These are phyloP conservation scores for Ichneumon xanthorius DNA, from an alignment of 2,888 invertebrate genomes.

Conservation along the genomic window DNA sequence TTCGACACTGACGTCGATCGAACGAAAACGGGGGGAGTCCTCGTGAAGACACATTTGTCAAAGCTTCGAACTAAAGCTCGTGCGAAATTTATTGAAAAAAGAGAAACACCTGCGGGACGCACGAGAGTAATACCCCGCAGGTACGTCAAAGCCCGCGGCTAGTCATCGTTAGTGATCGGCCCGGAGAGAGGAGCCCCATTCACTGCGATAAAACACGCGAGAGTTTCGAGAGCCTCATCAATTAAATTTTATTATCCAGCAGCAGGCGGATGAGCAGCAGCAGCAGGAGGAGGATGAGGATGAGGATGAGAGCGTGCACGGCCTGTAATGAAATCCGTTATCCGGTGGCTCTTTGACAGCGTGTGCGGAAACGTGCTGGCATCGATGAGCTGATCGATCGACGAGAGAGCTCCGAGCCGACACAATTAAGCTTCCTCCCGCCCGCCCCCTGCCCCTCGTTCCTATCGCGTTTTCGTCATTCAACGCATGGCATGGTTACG, in stretches of 20 bases:
- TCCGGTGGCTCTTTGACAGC: slow-evolving; percentile 54
- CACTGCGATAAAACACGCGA: slow-evolving; percentile 48
- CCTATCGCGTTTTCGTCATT: slow-evolving; percentile 35
- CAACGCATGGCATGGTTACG: slow-evolving; percentile 31
- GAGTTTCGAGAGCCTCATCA: slow-evolving; percentile 51
- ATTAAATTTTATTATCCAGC: slow-evolving; percentile 60
- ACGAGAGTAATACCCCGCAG: slow-evolving; percentile 8
- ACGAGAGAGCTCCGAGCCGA: slow-evolving; percentile 37
- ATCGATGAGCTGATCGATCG: slow-evolving; percentile 60
- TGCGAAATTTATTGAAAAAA: slow-evolving; percentile 3
- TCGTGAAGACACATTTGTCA: slow-evolving; percentile 13
- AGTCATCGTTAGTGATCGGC: slow-evolving; percentile 49
- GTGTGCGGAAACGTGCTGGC: slow-evolving; percentile 30
- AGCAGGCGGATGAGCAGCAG: slow-evolving; percentile 40
- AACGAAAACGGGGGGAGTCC: not conserved
- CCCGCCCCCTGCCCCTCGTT: not conserved
- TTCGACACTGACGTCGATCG: slow-evolving; percentile 1
- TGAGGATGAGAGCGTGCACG: slow-evolving; percentile 14
- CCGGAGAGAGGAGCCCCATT: slow-evolving; percentile 31
- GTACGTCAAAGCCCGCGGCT: slow-evolving; percentile 39
- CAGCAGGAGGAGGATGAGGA: slow-evolving; percentile 17
- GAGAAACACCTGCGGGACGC: not conserved
- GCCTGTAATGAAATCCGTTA: slow-evolving; percentile 61
- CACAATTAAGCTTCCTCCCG: slow-evolving; percentile 46
- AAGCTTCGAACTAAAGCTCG: not conserved